Percentiles rank a stretch among this genome's conserved stretches.
These are phyloP conservation scores for Saiga tatarica DNA, from an alignment of 2,113 vertebrate species.

Conservation along the genomic window DNA sequence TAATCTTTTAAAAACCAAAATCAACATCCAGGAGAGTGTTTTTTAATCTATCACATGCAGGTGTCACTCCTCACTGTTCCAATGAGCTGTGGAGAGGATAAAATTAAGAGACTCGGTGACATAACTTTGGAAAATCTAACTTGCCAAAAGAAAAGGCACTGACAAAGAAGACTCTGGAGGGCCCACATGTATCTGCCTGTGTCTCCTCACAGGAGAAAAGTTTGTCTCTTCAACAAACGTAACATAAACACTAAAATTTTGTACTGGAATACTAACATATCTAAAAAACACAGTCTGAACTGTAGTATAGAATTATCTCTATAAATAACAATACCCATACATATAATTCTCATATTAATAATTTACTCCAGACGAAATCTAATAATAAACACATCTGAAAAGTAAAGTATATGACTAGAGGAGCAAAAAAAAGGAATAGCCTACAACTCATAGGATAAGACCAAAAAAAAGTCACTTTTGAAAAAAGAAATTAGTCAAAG, in stretches of 20 bases:
- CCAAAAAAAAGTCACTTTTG: neutral
- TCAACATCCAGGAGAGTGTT: neutral
- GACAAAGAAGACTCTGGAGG: neutral
- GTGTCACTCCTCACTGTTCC: neutral
- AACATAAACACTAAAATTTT: neutral
- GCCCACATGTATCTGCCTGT: neutral
- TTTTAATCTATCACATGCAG: neutral
- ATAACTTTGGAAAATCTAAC: neutral
- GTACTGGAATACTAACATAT: neutral
- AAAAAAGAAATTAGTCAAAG: neutral
- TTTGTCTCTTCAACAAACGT: neutral
- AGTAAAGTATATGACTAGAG: neutral
- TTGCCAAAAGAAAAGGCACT: neutral
- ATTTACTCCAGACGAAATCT: neutral
- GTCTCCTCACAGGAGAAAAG: neutral
- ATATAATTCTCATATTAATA: neutral
- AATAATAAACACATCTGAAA: neutral
- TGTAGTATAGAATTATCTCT: neutral
- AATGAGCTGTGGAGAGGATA: neutral
- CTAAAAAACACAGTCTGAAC: neutral
- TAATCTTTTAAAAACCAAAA: slow-evolving; percentile 31
- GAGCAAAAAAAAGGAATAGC: neutral
- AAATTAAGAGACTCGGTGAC: neutral
- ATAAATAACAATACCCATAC: neutral
- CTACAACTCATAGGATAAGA: neutral